Evolutionary conservation across 1,140 invertebrate species (phyloP), one percentile per base, ranked within the genome.

Genomic region (Lasioglossum baleicum): DNA sequence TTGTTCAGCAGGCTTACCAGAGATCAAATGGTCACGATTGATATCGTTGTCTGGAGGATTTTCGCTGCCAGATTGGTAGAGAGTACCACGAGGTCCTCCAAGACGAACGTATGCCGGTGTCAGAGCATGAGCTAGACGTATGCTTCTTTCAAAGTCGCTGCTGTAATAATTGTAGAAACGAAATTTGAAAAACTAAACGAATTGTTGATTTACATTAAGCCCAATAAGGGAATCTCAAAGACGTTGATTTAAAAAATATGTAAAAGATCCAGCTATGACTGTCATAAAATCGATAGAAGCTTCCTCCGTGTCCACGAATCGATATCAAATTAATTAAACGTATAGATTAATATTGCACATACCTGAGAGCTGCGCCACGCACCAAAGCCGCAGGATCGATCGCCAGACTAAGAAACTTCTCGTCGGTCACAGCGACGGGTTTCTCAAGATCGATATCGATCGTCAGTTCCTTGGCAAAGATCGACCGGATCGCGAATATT

Each of bases 371-470:
- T 79, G 92, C 48, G 31, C 35, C 79, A 51, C 84, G 87, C 26
- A 94, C 81, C 51, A 94, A 81, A 40, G 91, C 90, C 58, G 93
- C 91, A 0, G 95, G 95, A 88, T 95, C 95, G 13, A 95, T 87
- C 5, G 94, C 94, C 69, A 95, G 92, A 87, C 95, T 96, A n/a
- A 96, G 88, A 90, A 96, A 96, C 77, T 93, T 94, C 5, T 93
- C 93, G 82, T 94, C 94, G 0, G 95, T 94, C 56, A 93, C 75
- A 61, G 95, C 92, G 8, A 94, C 80, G n/a, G 93, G 91, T 15
- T 92, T 92, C 20, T 94, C 93, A 13, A 84, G 69, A 48, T 91
- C 85, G 15, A 94, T 64, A 35, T 88, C 89, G 10, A 93, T 66
- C 44, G 85, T 80, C 20, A 91, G 61, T 67, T 91, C 85, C 42